These are phyloP conservation scores for Pseudonaja textilis DNA, from an alignment of 2,113 vertebrate genomes.

Conservation along the genomic window DNA sequence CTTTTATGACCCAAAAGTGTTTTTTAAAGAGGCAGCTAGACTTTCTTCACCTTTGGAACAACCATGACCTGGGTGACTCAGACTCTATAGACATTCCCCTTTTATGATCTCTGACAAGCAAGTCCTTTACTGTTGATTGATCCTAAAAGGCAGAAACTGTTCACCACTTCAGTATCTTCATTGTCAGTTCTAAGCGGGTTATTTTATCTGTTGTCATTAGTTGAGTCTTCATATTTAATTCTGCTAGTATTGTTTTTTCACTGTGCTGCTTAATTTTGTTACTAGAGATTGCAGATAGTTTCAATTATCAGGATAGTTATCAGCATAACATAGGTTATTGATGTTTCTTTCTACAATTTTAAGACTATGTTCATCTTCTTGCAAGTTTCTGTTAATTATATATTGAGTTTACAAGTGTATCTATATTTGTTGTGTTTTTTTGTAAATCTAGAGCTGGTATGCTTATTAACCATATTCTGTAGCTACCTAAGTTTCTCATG, in stretches of 20 bases:
- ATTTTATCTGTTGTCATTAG: not conserved
- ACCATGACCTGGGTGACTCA: no score
- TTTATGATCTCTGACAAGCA: no score
- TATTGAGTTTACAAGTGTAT: not conserved
- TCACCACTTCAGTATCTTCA: not conserved
- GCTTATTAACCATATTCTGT: not conserved
- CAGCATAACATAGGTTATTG: not conserved
- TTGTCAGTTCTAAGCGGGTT: not conserved
- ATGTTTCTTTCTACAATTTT: not conserved
- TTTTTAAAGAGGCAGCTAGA: no score
- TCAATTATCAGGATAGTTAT: not conserved
- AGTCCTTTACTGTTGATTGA: not conserved
- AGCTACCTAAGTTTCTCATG: not conserved
- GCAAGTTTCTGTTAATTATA: not conserved
- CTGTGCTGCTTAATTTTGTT: not conserved
- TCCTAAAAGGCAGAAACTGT: not conserved
- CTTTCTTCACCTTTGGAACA: no score
- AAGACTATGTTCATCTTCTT: not conserved
- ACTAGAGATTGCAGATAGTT: not conserved
- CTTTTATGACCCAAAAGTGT: no score
- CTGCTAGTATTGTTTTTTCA: not conserved
- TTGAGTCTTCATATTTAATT: not conserved
- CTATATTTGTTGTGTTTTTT: not conserved
- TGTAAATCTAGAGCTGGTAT: not conserved
- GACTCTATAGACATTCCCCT: no score